Evolutionary conservation across 2,113 vertebrate genomes (phyloP).

Genomic region (Condylura cristata): DNA sequence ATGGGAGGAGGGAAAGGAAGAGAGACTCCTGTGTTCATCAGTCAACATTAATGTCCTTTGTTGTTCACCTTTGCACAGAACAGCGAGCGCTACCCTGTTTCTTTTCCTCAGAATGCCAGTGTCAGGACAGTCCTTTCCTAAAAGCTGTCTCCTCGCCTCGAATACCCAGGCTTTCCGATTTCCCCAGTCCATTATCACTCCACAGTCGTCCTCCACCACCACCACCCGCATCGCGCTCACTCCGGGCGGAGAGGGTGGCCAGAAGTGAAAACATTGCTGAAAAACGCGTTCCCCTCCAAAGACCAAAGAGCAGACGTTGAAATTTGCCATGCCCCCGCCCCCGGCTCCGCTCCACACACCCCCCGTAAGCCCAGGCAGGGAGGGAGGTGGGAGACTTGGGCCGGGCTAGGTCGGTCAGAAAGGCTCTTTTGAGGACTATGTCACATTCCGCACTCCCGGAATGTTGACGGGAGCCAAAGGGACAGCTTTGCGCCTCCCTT

Average conservation of each 20-base stretch:
- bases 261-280: conserved; percentile 41
- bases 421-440: neutral
- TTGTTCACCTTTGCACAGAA: conserved; percentile 81
- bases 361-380: neutral
- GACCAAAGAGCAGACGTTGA: conserved; percentile 53
- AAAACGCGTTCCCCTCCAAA: conserved; percentile 44
- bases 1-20: conserved; percentile 58
- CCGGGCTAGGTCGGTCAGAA: conserved; percentile 23
- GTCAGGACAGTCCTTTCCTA: neutral
- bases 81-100: conserved; percentile 41
- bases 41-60: conserved; percentile 84
- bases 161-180: neutral
- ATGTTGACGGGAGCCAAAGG: neutral
- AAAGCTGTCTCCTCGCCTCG: neutral
- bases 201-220: neutral
- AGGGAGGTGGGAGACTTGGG: neutral
- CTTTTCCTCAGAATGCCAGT: neutral
- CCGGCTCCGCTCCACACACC: neutral
- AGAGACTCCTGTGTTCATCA: conserved; percentile 71
- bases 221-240: neutral
- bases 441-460: conserved; percentile 52
- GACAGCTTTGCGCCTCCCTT: neutral
- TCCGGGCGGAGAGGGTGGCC: neutral
- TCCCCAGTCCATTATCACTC: neutral
- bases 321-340: neutral